Evolutionary conservation across 1,140 invertebrate genomes (phyloP).

Genomic region (Bombus impatiens): DNA sequence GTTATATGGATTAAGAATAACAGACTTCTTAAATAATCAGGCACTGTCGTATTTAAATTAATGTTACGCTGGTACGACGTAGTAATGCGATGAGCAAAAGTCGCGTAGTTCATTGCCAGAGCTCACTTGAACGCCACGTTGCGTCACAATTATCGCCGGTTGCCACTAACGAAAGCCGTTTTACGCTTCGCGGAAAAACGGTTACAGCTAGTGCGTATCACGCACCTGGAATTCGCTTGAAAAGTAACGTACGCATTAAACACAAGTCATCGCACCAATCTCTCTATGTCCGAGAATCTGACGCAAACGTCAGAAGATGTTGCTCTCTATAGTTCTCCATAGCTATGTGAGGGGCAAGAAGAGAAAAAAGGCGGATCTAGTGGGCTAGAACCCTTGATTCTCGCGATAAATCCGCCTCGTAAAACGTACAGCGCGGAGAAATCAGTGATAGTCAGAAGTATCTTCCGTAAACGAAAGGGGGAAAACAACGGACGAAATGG

Average conservation of each 20-base stretch:
- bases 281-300: background rate
- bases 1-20: too few species aligned
- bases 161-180: too few species aligned
- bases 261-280: too few species aligned
- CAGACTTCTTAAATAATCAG: too few species aligned
- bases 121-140: background rate
- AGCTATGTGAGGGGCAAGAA: background rate
- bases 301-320: background rate
- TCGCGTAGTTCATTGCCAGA: background rate
- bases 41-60: too few species aligned
- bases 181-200: slow-evolving; percentile 10
- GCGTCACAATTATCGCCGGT: background rate
- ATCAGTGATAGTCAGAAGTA: background rate
- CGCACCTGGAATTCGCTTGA: background rate
- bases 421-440: background rate
- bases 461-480: slow-evolving; percentile 2
- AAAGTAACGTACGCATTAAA: background rate
- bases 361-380: background rate
- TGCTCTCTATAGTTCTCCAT: background rate
- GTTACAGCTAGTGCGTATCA: background rate
- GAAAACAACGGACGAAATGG: background rate
- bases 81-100: background rate
- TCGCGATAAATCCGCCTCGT: slow-evolving; percentile 19
- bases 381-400: background rate
- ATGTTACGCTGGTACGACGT: background rate